Percentiles rank a stretch among this genome's conserved stretches.
phyloP scores from a whole-genome alignment of 2,888 invertebrate genomes.

The Ectemnius cavifrons region DNA sequence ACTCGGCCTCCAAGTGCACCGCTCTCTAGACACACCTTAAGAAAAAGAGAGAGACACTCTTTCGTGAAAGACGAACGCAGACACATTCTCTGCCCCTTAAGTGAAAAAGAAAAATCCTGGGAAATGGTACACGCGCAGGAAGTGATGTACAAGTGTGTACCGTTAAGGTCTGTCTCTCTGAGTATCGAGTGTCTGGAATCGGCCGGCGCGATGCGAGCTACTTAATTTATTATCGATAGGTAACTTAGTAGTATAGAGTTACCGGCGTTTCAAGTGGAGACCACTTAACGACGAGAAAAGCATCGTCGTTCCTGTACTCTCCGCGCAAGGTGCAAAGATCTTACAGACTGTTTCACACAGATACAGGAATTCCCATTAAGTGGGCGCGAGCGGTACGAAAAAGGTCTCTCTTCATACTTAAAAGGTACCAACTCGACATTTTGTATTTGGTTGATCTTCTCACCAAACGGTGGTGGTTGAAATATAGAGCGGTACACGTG shows the following conservation, averaged over 20 bases:
- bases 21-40: neutral
- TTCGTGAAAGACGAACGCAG: too few species aligned
- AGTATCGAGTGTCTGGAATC: neutral
- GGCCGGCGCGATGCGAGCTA: too few species aligned
- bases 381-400: too few species aligned
- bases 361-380: too few species aligned
- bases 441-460: too few species aligned
- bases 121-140: neutral
- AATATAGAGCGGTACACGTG: too few species aligned
- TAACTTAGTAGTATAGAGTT: neutral
- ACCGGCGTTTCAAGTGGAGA: slow-evolving; percentile 26
- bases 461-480: too few species aligned
- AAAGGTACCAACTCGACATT: too few species aligned
- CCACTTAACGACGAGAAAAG: slow-evolving; percentile 48
- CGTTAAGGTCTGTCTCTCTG: neutral
- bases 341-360: slow-evolving; percentile 7
- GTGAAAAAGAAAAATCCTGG: too few species aligned
- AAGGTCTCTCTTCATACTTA: too few species aligned
- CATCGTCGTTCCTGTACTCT: slow-evolving; percentile 12
- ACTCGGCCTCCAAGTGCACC: neutral
- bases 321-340: slow-evolving; percentile 52
- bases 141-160: neutral
- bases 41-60: too few species aligned
- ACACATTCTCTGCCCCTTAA: too few species aligned
- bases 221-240: slow-evolving; percentile 28